Base-by-base conservation (phyloP, 2,797 vertebrate species). In the Erethizon dorsatum region DNA sequence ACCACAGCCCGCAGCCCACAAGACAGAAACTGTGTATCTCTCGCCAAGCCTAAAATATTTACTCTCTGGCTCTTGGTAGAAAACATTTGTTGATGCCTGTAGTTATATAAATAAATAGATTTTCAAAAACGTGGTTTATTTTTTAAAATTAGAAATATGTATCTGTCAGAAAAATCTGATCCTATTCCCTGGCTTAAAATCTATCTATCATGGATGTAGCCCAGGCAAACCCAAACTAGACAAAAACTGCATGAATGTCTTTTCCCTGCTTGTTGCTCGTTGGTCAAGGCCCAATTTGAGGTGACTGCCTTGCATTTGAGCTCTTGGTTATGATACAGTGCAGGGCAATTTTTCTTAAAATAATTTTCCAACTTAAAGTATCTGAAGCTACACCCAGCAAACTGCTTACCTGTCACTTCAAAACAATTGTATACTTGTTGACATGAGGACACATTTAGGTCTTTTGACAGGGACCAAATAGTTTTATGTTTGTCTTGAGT, bases 101-200 rank as follows among this genome's bases (percentile, higher is more conserved):
- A 69, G 77, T 88, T 73, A 20, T 3, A 85, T 52, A 96, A 96
- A 82, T 85, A 59, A 85, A 24, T 82, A 90, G 45, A 63, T 61
- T 37, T 83, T 88, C 20, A 33, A 6, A 83, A 75, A 41, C 37
- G 14, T 54, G 28, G 22, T n/a, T 90, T 84, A 63, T n/a, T 78
- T 33, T 56, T 88, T 87, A 78, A 93, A 92, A 88, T 88, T 77
- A 67, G 94, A 57, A 71, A n/a, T 87, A 54, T 4, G 5, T 90
- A 14, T 45, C 31, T 47, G 12, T 77, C 24, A 11, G 5, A 61
- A 33, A 57, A 45, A 31, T 54, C n/a, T 47, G 88, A 71, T 26
- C 24, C 1, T 57, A 61, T 12, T 56, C 13, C 71, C 75, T 82
- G 24, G 57, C 56, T 71, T 45, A n/a, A 78, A 71, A 45, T 18